phyloP scores from a whole-genome alignment of 2,797 vertebrate species.

The Hydrocynus forskahlii region DNA sequence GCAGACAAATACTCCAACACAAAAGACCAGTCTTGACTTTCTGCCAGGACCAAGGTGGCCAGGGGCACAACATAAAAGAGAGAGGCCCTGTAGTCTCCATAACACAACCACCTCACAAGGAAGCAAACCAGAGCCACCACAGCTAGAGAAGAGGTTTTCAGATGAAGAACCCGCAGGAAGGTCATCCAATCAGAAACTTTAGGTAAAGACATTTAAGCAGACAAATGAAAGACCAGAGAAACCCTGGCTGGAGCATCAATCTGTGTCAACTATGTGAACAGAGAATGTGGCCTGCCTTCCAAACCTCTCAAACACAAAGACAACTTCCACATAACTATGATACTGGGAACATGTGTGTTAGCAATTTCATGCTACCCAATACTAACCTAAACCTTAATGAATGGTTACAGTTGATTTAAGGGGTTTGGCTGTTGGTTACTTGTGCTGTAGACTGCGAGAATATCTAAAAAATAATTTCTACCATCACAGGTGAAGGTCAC shows the following conservation, averaged over 20 bases:
- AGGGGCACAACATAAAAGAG: slow-evolving; percentile 49
- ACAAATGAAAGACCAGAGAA: slow-evolving; percentile 35
- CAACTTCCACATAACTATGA: slow-evolving; percentile 21
- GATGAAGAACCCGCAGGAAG: slow-evolving; percentile 2
- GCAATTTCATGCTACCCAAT: not conserved
- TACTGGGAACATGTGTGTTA: not conserved
- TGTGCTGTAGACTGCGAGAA: not conserved
- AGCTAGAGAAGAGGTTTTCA: slow-evolving; percentile 44
- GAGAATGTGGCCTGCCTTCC: not conserved
- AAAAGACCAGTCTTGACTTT: slow-evolving; percentile 57
- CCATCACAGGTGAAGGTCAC: slow-evolving; percentile 99
- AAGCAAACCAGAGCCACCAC: slow-evolving; percentile 27
- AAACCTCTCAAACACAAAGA: not conserved
- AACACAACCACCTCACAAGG: slow-evolving; percentile 33
- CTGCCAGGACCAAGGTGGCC: slow-evolving; percentile 52
- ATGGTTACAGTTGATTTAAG: not conserved
- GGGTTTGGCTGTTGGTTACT: too few relatives aligned
- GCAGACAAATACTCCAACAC: slow-evolving; percentile 58
- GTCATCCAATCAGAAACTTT: slow-evolving; percentile 24
- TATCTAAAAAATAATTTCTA: slow-evolving; percentile 68
- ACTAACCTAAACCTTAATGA: not conserved
- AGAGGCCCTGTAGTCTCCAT: slow-evolving; percentile 20
- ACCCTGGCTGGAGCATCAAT: slow-evolving; percentile 22
- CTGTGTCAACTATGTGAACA: slow-evolving; percentile 23
- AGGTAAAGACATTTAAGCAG: slow-evolving; percentile 8